Conservation (phyloP, 2,113 vertebrate genomes). For the Tretioscincus oriximinensis region DNA sequence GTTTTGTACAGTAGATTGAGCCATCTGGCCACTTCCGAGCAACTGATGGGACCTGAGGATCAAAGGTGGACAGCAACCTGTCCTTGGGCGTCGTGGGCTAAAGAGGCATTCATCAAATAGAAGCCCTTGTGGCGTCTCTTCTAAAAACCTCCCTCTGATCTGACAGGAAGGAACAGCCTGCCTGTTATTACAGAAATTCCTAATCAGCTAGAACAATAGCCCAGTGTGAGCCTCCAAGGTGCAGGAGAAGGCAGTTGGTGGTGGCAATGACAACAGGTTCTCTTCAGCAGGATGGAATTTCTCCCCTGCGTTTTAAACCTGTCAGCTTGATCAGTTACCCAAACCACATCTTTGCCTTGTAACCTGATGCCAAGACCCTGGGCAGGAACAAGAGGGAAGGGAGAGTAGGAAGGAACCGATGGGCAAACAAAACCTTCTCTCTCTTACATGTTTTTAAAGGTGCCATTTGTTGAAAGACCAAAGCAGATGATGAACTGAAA, state of each 20-base stretch:
- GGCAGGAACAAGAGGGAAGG: not conserved
- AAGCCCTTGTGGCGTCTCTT: conserved; percentile 22
- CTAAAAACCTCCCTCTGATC: conserved; percentile 37
- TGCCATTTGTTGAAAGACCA: not conserved
- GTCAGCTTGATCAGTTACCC: conserved; percentile 36
- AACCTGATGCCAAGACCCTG: not conserved
- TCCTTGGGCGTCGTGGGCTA: not conserved
- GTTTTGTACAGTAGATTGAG: no score
- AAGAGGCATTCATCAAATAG: not conserved
- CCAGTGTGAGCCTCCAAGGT: conserved; percentile 1
- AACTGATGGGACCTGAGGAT: not conserved
- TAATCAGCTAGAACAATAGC: conserved; percentile 31
- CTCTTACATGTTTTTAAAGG: not conserved
- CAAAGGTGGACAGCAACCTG: conserved; percentile 12
- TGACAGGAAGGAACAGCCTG: conserved; percentile 32
- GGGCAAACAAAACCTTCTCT: not conserved
- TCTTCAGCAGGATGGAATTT: conserved; percentile 41
- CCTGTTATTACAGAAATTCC: conserved; percentile 58
- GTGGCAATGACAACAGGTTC: conserved; percentile 27
- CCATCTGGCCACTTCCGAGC: no score
- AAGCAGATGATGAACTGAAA: not conserved
- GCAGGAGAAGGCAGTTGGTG: not conserved
- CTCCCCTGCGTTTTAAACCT: conserved; percentile 41
- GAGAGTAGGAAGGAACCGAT: not conserved
- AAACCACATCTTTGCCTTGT: conserved; percentile 41